A percentile compares a stretch with the other conserved stretches of the same genome.
Evolutionary conservation across 2,797 vertebrate genomes (phyloP).

Genomic region (Hippocampus kuda): DNA sequence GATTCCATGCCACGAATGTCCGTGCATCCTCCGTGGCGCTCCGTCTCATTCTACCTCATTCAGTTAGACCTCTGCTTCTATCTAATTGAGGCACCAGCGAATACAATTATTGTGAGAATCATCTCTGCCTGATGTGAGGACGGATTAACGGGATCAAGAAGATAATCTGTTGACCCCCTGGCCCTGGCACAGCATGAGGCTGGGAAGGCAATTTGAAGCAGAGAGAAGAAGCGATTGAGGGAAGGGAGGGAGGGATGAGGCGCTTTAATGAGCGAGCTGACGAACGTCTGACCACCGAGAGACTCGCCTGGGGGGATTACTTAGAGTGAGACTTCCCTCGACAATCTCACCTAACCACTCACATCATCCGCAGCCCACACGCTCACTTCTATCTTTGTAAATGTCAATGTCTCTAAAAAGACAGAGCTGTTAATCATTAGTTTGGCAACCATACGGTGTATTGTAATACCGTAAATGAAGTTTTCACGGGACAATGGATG

Average conservation of each 20-base stretch:
- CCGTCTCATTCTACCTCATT: slow-evolving; percentile 47
- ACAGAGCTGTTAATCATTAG: not conserved
- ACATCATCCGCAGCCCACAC: slow-evolving; percentile 18
- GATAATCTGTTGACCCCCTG: slow-evolving; percentile 64
- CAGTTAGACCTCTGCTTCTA: slow-evolving; percentile 37
- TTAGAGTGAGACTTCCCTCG: slow-evolving; percentile 27
- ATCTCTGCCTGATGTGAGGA: slow-evolving; percentile 62
- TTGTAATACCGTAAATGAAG: not conserved
- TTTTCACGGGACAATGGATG: not conserved
- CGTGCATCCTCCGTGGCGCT: slow-evolving; percentile 20
- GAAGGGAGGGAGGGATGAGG: slow-evolving; percentile 2
- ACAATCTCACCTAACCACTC: slow-evolving; percentile 34
- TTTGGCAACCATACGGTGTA: not conserved
- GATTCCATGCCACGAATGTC: not conserved
- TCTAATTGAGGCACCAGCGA: slow-evolving; percentile 57
- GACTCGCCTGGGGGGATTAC: slow-evolving; percentile 47
- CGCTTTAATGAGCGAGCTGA: slow-evolving; percentile 52
- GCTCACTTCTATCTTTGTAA: slow-evolving; percentile 3
- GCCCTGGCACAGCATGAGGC: slow-evolving; percentile 50
- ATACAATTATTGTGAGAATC: slow-evolving; percentile 65
- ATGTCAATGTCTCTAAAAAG: not conserved
- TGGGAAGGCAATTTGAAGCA: slow-evolving; percentile 62
- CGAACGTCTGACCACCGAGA: slow-evolving; percentile 51
- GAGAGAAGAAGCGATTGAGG: slow-evolving; percentile 34
- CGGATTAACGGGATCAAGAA: slow-evolving; percentile 66